Evolutionary conservation across 2,888 invertebrate species (phyloP), one percentile per base, ranked within the genome.

Genomic region (Melanargia galathea): DNA sequence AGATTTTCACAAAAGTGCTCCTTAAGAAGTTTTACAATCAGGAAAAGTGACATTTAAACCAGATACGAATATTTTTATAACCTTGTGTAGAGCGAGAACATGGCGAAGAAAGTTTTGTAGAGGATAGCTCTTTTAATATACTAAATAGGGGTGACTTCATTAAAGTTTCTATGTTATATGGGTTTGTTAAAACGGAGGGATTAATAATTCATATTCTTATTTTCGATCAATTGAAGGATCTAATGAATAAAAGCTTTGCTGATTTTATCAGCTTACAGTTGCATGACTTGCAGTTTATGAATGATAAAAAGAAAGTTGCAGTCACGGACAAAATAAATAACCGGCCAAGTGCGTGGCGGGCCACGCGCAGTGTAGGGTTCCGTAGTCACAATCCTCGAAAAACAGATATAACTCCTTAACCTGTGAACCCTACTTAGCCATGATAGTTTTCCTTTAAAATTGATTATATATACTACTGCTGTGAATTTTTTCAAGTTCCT

Each of bases 171-270:
- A 65, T 81, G 49, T 63, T 84, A 13, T 75, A 75, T 56, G 83
- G 83, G 13, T 76, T 78, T 69, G 63, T 75, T 46, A 70, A 79
- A 48, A 76, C 75, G 75, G 82, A 83, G 63, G 83, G 82, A 4
- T 62, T 72, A 3, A 2, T 80, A 0, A 10, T 38, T 38, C 71
- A 79, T 16, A 38, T 79, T 0, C 30, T 46, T 1, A 24, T 69
- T 0, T 83, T 81, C 59, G 73, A 79, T 2, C 0, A 33, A 0
- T 80, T 79, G 79, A 78, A 70, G 46, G 63, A 67, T 22, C 46
- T 43, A 59, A 85, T 87, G 83, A 82, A 82, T 70, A 64, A 73
- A 16, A 80, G 78, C 0, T 87, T 86, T 73, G 75, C 81, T 0
- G 78, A 84, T 13, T 86, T 82, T 62, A 43, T 86, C 11, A 84